phyloP scores from a whole-genome alignment of 2,797 vertebrate genomes.

The Eutrigla gurnardus region DNA sequence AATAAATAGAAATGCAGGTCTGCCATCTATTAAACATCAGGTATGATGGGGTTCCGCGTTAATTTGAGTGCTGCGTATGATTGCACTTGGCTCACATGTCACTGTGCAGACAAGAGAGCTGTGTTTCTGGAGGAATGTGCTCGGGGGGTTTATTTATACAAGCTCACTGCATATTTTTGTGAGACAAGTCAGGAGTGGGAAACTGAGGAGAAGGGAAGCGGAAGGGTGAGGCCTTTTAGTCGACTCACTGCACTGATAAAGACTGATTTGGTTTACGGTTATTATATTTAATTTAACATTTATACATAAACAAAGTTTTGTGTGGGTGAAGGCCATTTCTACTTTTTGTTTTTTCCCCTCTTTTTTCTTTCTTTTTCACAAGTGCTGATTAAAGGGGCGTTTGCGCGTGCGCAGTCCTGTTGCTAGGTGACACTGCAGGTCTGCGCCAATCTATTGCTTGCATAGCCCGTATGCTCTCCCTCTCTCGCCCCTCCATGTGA shows the following conservation, averaged over 20 bases:
- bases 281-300: not conserved
- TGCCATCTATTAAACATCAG: not conserved
- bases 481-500: not conserved
- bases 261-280: not conserved
- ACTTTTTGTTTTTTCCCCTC: not conserved
- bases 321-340: not conserved
- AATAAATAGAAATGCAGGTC: not conserved
- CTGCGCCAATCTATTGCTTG: constrained; percentile 17
- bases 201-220: constrained; percentile 1
- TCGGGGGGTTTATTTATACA: constrained; percentile 75
- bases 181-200: constrained; percentile 46
- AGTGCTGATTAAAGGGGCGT: not conserved
- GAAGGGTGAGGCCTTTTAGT: constrained; percentile 20
- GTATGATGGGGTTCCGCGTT: not conserved
- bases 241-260: not conserved
- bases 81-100: constrained; percentile 52
- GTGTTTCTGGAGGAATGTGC: constrained; percentile 72
- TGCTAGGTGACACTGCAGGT: constrained; percentile 70
- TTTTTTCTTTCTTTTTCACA: constrained; percentile 1
- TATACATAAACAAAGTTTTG: not conserved
- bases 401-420: constrained; percentile 56
- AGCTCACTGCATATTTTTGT: constrained; percentile 59
- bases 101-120: constrained; percentile 33
- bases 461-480: not conserved
- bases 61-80: not conserved